Conservation (phyloP, 30 jellyfish, hydroid and myxozoan genomes). For the Phacellophora camtschatica region DNA sequence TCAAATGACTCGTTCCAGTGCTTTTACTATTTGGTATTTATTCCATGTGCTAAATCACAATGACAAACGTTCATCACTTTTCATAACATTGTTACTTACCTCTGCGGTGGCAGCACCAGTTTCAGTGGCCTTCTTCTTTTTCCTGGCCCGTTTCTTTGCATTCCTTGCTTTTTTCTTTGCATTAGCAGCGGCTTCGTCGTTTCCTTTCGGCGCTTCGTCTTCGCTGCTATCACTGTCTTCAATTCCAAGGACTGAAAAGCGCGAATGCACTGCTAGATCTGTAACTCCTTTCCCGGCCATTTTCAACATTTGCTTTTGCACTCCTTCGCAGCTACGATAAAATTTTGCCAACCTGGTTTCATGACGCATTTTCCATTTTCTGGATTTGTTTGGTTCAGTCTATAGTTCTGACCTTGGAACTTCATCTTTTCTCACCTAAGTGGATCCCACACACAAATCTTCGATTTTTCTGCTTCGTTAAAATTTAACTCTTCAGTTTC, state of each 20-base stretch:
- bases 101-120: conserved; percentile 74
- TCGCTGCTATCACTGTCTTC: conserved; percentile 53
- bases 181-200: neutral
- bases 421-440: too few relatives aligned
- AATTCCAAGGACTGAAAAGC: conserved; percentile 52
- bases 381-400: too few relatives aligned
- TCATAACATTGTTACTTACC: neutral
- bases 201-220: neutral
- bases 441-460: too few relatives aligned
- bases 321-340: neutral
- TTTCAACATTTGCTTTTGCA: neutral
- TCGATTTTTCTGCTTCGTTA: too few relatives aligned
- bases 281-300: conserved; percentile 19
- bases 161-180: conserved; percentile 59
- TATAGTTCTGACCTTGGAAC: too few relatives aligned
- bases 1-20: too few relatives aligned
- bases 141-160: conserved; percentile 91
- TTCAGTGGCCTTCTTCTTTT: conserved; percentile 87
- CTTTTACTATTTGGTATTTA: too few relatives aligned
- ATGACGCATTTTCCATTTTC: too few relatives aligned
- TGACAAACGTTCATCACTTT: neutral
- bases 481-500: too few relatives aligned
- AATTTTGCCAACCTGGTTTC: too few relatives aligned
- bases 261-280: conserved; percentile 22
- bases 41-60: too few relatives aligned